Evolutionary conservation across 1,140 invertebrate genomes (phyloP).

Genomic region (Drosophila rufa): DNA sequence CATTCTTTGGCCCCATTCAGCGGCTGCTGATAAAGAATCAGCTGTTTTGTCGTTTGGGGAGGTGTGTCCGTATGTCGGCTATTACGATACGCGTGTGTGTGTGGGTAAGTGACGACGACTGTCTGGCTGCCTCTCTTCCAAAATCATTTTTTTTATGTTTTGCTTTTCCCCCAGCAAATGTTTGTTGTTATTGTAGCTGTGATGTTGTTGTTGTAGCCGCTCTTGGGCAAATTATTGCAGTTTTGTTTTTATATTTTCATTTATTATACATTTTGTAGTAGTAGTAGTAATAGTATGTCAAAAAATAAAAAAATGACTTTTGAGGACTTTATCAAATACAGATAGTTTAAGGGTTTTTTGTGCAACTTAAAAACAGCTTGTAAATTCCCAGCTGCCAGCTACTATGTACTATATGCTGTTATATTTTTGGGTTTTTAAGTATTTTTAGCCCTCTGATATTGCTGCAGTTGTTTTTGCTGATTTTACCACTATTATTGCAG

Average conservation of each 20-base stretch:
- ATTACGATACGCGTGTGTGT: conserved; percentile 18
- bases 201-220: neutral
- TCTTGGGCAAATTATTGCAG: neutral
- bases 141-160: conserved; percentile 29
- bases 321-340: no score
- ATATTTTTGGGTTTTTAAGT: neutral
- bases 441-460: neutral
- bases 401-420: neutral
- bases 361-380: neutral
- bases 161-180: conserved; percentile 9
- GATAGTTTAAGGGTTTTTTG: neutral
- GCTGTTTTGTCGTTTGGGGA: conserved; percentile 66
- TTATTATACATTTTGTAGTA: neutral
- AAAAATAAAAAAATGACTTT: no score
- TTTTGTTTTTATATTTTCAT: neutral
- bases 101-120: conserved; percentile 48
- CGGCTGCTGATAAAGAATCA: conserved; percentile 74
- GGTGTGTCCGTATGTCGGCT: conserved; percentile 51
- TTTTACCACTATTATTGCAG: neutral
- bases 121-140: conserved; percentile 56
- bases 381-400: neutral
- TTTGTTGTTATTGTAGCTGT: conserved; percentile 43
- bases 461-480: neutral
- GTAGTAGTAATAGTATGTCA: neutral
- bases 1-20: conserved; percentile 55